Conservation (phyloP, 2,113 vertebrate genomes). For the Circaetus cinerascens region DNA sequence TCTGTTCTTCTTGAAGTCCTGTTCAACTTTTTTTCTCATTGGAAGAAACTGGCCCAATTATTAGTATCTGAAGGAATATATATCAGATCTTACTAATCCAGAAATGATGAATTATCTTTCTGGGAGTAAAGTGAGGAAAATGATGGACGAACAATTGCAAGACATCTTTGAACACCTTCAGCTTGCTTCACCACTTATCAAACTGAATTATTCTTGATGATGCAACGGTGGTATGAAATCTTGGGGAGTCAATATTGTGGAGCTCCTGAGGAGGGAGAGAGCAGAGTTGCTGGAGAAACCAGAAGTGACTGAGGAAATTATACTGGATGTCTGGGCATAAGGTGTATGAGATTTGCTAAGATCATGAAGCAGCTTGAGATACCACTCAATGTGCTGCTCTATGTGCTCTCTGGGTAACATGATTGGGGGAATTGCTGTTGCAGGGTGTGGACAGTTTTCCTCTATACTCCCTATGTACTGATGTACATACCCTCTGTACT, state of each 20-base stretch:
- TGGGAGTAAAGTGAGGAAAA: neutral
- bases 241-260: neutral
- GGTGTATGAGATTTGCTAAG: neutral
- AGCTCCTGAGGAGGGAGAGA: neutral
- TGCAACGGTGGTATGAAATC: neutral
- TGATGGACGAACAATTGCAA: neutral
- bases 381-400: neutral
- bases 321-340: neutral
- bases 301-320: neutral
- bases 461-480: neutral
- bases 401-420: neutral
- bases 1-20: neutral
- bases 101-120: neutral
- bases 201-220: neutral
- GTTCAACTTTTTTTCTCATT: neutral
- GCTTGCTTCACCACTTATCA: neutral
- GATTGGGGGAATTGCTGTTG: neutral
- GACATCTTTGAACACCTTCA: neutral
- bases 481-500: neutral
- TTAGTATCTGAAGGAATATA: neutral
- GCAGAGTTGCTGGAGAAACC: neutral
- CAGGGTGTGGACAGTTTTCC: accelerated
- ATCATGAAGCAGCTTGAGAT: neutral
- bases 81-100: neutral
- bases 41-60: neutral